Evolutionary conservation across 2,113 vertebrate species (phyloP).

Genomic region (Rafetus swinhoei): DNA sequence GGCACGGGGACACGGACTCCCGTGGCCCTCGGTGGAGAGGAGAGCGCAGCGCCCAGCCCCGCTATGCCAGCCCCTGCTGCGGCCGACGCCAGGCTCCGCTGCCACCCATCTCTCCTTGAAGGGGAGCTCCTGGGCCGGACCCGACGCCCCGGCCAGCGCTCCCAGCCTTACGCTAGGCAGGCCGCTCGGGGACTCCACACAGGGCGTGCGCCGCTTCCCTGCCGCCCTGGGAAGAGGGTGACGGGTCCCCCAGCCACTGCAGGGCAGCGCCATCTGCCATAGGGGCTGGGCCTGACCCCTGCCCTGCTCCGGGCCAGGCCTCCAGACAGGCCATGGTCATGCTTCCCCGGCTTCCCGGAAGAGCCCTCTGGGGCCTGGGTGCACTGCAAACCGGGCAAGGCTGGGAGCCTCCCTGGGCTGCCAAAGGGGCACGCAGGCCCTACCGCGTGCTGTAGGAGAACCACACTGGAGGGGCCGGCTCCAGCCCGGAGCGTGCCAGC

Average conservation of each 20-base stretch:
- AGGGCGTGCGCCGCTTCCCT: no score
- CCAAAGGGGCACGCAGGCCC: background rate
- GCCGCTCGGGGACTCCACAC: background rate
- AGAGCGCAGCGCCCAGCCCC: background rate
- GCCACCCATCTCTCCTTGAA: background rate
- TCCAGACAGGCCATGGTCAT: rapidly evolving
- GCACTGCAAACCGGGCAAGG: rapidly evolving
- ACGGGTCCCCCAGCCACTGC: no score
- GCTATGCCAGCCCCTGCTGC: no score
- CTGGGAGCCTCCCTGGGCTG: background rate
- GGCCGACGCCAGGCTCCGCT: no score
- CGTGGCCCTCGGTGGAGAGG: no score
- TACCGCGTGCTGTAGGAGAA: background rate
- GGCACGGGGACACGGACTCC: background rate
- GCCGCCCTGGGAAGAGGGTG: no score
- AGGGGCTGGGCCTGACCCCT: rapidly evolving
- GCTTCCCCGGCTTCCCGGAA: no score
- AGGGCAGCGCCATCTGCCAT: rapidly evolving
- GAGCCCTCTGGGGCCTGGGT: background rate
- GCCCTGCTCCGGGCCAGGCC: rapidly evolving
- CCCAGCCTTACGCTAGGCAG: background rate
- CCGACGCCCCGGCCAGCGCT: background rate
- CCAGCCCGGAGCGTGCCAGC: rapidly evolving
- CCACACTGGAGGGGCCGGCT: background rate
- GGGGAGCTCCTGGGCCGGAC: background rate